phyloP scores from a whole-genome alignment of 1,140 invertebrate genomes.

The Catajapyx aquilonaris region DNA sequence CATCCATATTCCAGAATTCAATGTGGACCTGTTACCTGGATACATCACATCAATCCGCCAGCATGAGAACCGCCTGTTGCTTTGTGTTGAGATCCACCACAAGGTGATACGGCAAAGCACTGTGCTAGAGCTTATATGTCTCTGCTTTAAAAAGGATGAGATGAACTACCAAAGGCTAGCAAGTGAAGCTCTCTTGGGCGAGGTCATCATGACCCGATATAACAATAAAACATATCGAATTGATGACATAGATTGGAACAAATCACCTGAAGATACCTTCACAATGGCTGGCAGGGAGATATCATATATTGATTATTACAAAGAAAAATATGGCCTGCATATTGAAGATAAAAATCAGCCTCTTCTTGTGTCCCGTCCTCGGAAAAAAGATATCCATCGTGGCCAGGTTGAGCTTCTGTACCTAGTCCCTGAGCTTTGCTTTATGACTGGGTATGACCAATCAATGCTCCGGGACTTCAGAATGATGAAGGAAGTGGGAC shows the following conservation, averaged over 20 bases:
- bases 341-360: constrained; percentile 9
- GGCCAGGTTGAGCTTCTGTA: too few relatives aligned
- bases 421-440: too few relatives aligned
- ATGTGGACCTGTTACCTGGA: constrained; percentile 50
- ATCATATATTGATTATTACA: neutral
- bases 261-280: constrained; percentile 33
- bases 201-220: constrained; percentile 67
- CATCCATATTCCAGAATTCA: constrained; percentile 23
- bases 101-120: constrained; percentile 45
- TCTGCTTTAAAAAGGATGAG: too few relatives aligned
- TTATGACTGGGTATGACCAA: too few relatives aligned
- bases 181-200: constrained; percentile 41
- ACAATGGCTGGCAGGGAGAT: constrained; percentile 24
- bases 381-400: too few relatives aligned
- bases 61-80: constrained; percentile 42
- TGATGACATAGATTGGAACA: constrained; percentile 60
- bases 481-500: too few relatives aligned
- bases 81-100: constrained; percentile 51
- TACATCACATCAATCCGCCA: constrained; percentile 57
- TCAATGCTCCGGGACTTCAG: too few relatives aligned
- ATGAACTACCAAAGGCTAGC: too few relatives aligned
- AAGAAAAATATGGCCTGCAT: constrained; percentile 1
- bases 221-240: constrained; percentile 78
- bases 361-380: constrained; percentile 6
- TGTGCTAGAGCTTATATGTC: constrained; percentile 30